A percentile compares a stretch with the other conserved stretches of the same genome.
Evolutionary conservation across 2,113 vertebrate genomes (phyloP).

Genomic region (Peromyscus polionotus): DNA sequence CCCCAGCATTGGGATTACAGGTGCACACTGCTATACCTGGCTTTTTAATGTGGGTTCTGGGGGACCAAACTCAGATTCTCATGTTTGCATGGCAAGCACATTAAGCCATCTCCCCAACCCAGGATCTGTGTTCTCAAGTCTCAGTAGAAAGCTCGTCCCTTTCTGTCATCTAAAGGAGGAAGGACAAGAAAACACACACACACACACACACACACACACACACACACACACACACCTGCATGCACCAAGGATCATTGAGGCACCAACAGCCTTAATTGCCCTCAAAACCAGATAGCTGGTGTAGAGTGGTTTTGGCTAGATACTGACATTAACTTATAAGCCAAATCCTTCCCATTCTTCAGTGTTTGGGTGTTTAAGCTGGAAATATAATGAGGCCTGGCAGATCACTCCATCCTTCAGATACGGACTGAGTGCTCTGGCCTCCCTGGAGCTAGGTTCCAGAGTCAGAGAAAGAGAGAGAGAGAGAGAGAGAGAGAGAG

Average conservation of each 20-base stretch:
- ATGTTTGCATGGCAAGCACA: neutral
- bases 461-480: neutral
- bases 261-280: neutral
- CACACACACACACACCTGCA: neutral
- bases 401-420: neutral
- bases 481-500: neutral
- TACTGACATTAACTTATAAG: neutral
- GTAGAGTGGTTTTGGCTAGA: neutral
- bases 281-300: neutral
- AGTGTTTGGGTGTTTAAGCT: neutral
- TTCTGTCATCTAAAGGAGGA: neutral
- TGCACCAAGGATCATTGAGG: neutral
- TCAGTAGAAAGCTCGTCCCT: neutral
- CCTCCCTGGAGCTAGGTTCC: neutral
- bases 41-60: neutral
- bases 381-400: neutral
- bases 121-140: neutral
- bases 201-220: neutral
- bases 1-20: neutral
- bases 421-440: neutral
- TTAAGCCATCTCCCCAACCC: neutral
- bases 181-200: neutral
- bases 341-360: constrained; percentile 36
- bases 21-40: neutral
- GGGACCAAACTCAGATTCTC: neutral